Evolutionary conservation across 2,113 vertebrate species (phyloP), one percentile per base, ranked within the genome.

Genomic region (Gavia stellata): DNA sequence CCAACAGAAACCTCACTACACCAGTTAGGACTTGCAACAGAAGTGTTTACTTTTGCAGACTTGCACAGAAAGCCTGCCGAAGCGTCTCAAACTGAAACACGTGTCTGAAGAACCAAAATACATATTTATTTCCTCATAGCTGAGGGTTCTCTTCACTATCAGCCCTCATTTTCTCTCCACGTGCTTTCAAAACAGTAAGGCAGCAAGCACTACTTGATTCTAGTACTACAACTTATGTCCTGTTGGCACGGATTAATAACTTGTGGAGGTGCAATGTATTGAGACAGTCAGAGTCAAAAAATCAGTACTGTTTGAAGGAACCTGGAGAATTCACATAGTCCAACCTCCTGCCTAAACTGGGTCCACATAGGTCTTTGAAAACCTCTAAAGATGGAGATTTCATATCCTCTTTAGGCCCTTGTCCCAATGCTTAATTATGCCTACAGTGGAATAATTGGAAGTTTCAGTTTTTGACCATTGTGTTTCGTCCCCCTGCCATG

Each of bases 231-330:
- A 7, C 31, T 55, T 45, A 14, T 2, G 11, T 9, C 29, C 33
- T 0, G 0, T 52, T 23, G 66, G 55, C 56, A 52, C 15, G 2
- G 17, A 50, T 6, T 12, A 53, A 3, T n/a, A 61, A 38, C 29
- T 5, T 4, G 7, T 5, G 24, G 6, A 42, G 11, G 14, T 24
- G n/a, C 42, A 82, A 67, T 5, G 15, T 36, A 40, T 58, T 17
- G 23, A 59, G 15, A 53, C 7, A 71, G 17, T n/a, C 8, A n/a
- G 8, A 23, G 29, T 20, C 20, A 61, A 58, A 68, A 62, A 45
- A 25, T 26, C 33, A 71, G 15, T 15, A 36, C 29, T 83, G 16
- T 71, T 50, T 47, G 86, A 58, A 81, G 40, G 52, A 66, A 79
- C n/a, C 4, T 34, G 20, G 47, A 74, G 61, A 84, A 47, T 53